Evolutionary conservation across 2,113 vertebrate genomes (phyloP).

Genomic region (Microtus pennsylvanicus): DNA sequence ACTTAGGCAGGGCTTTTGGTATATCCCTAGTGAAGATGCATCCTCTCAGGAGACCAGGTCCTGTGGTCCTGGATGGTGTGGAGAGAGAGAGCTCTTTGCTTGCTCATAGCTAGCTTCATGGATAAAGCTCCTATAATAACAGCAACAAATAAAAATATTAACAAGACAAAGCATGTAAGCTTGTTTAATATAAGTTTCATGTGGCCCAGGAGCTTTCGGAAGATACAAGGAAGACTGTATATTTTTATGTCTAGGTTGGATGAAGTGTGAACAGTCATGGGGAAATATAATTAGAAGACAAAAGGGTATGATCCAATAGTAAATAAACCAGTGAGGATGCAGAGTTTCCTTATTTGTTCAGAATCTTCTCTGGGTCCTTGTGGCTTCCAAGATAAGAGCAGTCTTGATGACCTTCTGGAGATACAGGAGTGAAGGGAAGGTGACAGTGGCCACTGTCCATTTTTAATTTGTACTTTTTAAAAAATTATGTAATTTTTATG

Average conservation of each 20-base stretch:
- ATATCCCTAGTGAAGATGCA: not conserved
- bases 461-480: not conserved
- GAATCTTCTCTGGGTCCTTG: not conserved
- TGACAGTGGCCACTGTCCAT: not conserved
- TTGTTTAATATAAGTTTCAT: not conserved
- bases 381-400: not conserved
- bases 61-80: not conserved
- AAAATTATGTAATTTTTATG: not conserved
- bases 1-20: not conserved
- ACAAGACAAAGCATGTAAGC: not conserved
- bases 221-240: not conserved
- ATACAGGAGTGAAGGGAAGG: not conserved
- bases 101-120: not conserved
- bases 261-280: not conserved
- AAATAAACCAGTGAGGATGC: not conserved
- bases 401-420: not conserved
- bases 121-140: not conserved
- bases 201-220: not conserved
- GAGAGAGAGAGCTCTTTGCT: not conserved
- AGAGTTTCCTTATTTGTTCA: not conserved
- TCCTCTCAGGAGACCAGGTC: not conserved
- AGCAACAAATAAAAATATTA: not conserved
- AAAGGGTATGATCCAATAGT: not conserved
- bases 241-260: not conserved
- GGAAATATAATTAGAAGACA: not conserved